Conservation (phyloP, 1,140 invertebrate species). For the Drosophila murphyi region DNA sequence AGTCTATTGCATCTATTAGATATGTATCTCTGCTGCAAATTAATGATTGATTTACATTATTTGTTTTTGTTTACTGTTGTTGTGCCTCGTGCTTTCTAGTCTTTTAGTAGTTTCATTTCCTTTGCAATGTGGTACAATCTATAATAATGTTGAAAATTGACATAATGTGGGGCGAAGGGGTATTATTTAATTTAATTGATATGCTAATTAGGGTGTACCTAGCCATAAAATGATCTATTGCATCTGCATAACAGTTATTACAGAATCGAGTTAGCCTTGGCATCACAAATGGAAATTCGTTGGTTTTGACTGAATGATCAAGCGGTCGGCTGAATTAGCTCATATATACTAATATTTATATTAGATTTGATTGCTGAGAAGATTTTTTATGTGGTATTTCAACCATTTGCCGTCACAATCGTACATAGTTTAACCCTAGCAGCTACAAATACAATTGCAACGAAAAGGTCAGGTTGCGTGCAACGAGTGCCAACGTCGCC, state of each 20-base stretch:
- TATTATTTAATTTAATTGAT: conserved; percentile 14
- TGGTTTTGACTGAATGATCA: too few species aligned
- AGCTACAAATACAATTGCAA: conserved; percentile 12
- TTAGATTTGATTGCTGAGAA: neutral
- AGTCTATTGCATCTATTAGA: conserved; percentile 55
- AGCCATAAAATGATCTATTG: conserved; percentile 17
- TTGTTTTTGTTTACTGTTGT: conserved; percentile 24
- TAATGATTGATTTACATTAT: conserved; percentile 65
- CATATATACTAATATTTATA: neutral
- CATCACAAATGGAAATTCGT: too few species aligned
- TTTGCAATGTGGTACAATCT: conserved; percentile 19
- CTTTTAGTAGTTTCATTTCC: conserved; percentile 40
- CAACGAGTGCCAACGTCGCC: conserved; percentile 13
- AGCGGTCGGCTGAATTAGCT: too few species aligned
- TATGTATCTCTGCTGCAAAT: conserved; percentile 66
- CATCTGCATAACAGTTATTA: neutral
- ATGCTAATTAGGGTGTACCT: neutral
- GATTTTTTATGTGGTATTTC: neutral
- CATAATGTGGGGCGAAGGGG: conserved; percentile 3
- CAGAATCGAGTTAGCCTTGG: neutral
- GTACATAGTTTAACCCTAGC: conserved; percentile 9
- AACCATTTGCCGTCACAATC: neutral
- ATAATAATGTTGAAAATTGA: conserved; percentile 14
- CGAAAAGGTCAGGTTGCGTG: conserved; percentile 37
- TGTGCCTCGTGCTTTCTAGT: conserved; percentile 36